Conservation (phyloP, 2,797 vertebrate species). For the Trichosurus vulpecula region DNA sequence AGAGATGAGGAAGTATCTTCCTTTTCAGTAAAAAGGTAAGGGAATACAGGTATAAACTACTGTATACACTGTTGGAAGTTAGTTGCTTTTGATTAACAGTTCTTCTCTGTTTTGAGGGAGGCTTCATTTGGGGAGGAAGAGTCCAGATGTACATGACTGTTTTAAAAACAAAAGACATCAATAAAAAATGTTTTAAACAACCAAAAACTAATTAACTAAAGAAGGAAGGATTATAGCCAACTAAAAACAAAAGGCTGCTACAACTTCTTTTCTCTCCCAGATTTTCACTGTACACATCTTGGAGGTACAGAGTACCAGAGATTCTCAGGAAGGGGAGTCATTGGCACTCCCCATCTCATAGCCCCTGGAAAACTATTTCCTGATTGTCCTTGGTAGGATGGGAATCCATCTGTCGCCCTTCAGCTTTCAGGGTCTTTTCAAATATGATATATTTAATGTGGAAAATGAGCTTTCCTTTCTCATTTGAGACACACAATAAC, state of each 20-base stretch:
- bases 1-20: neutral
- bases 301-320: neutral
- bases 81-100: no score
- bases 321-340: neutral
- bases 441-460: neutral
- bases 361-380: neutral
- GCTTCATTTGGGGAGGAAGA: neutral
- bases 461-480: neutral
- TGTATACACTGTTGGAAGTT: no score
- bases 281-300: neutral
- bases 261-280: neutral
- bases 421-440: neutral
- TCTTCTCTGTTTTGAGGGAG: neutral
- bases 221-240: neutral
- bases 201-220: neutral
- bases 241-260: neutral
- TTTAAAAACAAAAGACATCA: neutral
- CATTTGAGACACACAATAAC: slow-evolving; percentile 20
- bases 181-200: neutral
- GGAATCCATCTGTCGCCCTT: neutral
- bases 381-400: neutral
- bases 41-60: neutral
- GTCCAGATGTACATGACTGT: neutral
- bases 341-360: neutral
- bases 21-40: neutral